These are phyloP conservation scores for Conus betulinus DNA, from an alignment of 1,140 invertebrate species.

Conservation along the genomic window DNA sequence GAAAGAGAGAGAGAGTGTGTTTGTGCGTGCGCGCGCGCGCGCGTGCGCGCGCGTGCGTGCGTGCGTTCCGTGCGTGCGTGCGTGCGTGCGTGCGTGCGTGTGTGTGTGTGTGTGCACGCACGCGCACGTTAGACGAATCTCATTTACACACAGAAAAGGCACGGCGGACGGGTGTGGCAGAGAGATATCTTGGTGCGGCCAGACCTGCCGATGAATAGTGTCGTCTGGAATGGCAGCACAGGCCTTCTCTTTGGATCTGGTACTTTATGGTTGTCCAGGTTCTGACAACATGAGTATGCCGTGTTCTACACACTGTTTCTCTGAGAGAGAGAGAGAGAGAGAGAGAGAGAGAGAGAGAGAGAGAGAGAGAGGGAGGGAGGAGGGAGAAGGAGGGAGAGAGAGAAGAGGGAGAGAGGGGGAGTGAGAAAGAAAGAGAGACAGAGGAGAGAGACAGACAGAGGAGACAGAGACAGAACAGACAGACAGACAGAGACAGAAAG, in stretches of 20 bases:
- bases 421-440: neutral
- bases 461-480: too few species aligned
- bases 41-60: neutral
- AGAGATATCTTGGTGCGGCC: neutral
- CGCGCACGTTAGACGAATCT: neutral
- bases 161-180: neutral
- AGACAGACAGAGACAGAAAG: too few species aligned
- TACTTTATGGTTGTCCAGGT: too few species aligned
- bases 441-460: neutral
- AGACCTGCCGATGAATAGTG: too few species aligned
- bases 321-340: neutral
- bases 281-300: too few species aligned
- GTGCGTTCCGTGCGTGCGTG: neutral
- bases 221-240: too few species aligned
- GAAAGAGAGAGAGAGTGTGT: neutral
- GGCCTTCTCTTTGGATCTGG: too few species aligned
- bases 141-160: neutral
- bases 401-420: neutral
- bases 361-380: neutral
- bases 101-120: neutral
- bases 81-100: neutral
- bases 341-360: conserved; percentile 3
- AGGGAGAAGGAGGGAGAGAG: neutral
- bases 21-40: neutral
- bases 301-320: too few species aligned